Evolutionary conservation across 2,888 invertebrate genomes (phyloP).

Genomic region (Rhagonycha fulva): DNA sequence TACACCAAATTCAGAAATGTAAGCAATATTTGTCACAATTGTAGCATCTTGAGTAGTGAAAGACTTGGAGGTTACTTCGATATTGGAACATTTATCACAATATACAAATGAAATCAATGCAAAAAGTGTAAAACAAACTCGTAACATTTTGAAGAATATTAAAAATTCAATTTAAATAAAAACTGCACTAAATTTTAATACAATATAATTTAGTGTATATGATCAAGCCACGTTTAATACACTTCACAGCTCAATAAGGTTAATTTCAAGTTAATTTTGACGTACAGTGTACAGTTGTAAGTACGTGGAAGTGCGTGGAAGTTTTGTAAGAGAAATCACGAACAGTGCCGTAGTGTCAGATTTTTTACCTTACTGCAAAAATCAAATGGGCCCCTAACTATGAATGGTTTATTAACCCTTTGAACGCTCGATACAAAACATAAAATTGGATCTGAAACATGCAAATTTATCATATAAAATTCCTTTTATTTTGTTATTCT

Average conservation of each 20-base stretch:
- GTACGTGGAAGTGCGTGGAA: not conserved
- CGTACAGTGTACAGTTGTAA: not conserved
- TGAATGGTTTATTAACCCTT: too few species aligned
- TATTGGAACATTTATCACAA: constrained; percentile 60
- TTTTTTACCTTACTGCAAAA: too few species aligned
- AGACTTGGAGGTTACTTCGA: constrained; percentile 73
- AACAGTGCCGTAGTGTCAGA: too few species aligned
- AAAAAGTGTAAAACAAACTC: not conserved
- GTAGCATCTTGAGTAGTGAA: constrained; percentile 94
- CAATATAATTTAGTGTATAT: not conserved
- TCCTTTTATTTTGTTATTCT: too few species aligned
- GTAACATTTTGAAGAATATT: not conserved
- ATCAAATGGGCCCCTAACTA: too few species aligned
- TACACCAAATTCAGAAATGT: constrained; percentile 87
- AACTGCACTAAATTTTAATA: not conserved
- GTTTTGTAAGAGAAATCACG: too few species aligned
- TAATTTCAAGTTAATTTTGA: not conserved
- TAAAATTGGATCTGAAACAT: too few species aligned
- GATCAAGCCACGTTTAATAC: not conserved
- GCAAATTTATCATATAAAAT: too few species aligned
- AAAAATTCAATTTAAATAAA: not conserved
- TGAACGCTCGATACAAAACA: too few species aligned
- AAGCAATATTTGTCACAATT: constrained; percentile 86
- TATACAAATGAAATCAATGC: constrained; percentile 15
- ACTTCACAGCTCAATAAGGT: not conserved